phyloP scores from a whole-genome alignment of 2,888 invertebrate genomes.

The Sinohyriopsis cumingii region DNA sequence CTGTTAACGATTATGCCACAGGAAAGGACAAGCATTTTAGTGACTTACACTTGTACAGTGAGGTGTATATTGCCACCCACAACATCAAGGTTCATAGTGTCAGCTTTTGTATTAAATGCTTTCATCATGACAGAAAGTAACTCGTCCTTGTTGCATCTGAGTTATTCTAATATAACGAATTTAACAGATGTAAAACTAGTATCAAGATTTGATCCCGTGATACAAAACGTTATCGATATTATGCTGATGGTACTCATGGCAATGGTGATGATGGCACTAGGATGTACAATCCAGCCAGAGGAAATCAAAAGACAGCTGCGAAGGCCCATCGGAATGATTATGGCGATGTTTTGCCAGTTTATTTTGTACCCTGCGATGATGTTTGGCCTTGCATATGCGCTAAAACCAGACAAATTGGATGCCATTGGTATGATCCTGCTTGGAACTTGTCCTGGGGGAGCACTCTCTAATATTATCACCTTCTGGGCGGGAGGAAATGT shows the following conservation, averaged over 20 bases:
- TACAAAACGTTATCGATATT: conserved; percentile 2
- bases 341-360: conserved; percentile 19
- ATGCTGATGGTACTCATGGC: conserved; percentile 7
- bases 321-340: conserved; percentile 10
- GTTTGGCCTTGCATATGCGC: conserved; percentile 18
- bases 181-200: no score
- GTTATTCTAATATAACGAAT: no score
- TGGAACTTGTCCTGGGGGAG: conserved; percentile 19
- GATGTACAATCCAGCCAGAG: conserved; percentile 14
- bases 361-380: conserved; percentile 14
- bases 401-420: conserved; percentile 9
- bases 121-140: no score
- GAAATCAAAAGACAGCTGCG: conserved; percentile 10
- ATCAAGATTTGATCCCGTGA: no score
- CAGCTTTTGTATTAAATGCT: no score
- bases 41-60: no score
- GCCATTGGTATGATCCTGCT: conserved; percentile 22
- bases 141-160: no score
- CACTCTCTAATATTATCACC: conserved; percentile 18
- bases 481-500: conserved; percentile 17
- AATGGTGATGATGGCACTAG: conserved; percentile 14
- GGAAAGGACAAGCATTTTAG: no score
- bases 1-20: no score
- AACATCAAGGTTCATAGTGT: no score
- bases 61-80: no score